These are phyloP conservation scores for Crocallis elinguaria DNA, from an alignment of 2,888 invertebrate genomes.

Conservation along the genomic window DNA sequence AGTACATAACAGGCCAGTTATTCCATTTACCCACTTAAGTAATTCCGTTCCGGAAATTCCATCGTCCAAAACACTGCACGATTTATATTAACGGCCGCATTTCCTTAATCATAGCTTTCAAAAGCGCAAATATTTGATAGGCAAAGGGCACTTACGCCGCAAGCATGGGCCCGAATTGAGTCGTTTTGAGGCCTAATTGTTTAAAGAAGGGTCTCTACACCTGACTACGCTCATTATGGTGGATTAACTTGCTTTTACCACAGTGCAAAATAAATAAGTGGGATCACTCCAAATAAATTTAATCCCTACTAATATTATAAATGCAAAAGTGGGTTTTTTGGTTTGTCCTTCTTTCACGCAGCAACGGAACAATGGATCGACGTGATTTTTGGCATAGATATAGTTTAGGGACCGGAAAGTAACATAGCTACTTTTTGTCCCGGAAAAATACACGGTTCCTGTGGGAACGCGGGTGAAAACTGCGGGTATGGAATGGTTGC, in stretches of 20 bases:
- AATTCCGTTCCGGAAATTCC: conserved; percentile 9
- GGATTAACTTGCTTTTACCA: conserved; percentile 47
- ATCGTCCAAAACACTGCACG: conserved; percentile 15
- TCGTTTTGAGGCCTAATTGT: conserved; percentile 48
- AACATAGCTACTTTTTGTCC: too few species aligned
- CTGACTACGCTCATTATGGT: conserved; percentile 55
- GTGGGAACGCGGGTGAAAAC: too few species aligned
- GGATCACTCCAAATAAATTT: neutral
- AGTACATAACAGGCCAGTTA: conserved; percentile 5
- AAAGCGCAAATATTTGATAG: conserved; percentile 41
- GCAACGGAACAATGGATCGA: too few species aligned
- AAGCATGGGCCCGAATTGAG: conserved; percentile 41
- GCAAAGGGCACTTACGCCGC: conserved; percentile 31
- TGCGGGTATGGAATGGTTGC: too few species aligned
- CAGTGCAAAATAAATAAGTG: conserved; percentile 10
- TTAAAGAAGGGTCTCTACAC: conserved; percentile 53
- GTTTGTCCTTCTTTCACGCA: too few species aligned
- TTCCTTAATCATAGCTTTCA: conserved; percentile 36
- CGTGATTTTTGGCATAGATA: too few species aligned
- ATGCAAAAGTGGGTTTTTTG: too few species aligned
- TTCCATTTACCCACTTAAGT: conserved; percentile 8
- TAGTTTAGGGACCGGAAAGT: too few species aligned
- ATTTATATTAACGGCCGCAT: conserved; percentile 36
- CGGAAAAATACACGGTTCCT: too few species aligned
- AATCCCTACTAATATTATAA: too few species aligned